Conservation (phyloP, 2,797 vertebrate species). For the Morelia viridis region DNA sequence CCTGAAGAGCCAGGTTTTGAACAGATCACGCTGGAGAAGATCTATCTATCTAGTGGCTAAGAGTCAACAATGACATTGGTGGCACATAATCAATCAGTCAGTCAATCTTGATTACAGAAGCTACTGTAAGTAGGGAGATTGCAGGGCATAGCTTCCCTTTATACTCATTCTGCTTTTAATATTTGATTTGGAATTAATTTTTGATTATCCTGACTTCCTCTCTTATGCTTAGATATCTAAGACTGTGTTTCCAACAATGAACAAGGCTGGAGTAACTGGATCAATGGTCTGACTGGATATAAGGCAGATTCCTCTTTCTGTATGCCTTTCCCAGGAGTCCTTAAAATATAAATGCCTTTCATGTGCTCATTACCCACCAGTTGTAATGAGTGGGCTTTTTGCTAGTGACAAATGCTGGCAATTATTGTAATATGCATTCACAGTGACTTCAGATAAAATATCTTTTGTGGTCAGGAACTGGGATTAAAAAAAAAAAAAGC, state of each 20-base stretch:
- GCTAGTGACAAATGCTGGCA: neutral
- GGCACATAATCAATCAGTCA: neutral
- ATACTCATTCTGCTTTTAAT: neutral
- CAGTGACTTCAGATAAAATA: constrained; percentile 1
- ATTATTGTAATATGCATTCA: neutral
- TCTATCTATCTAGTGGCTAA: neutral
- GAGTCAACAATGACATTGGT: neutral
- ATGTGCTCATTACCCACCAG: neutral
- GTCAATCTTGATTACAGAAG: neutral
- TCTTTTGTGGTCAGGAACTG: neutral
- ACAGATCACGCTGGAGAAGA: neutral
- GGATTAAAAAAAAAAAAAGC: neutral
- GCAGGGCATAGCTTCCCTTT: neutral
- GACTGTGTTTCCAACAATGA: neutral
- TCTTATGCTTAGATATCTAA: neutral
- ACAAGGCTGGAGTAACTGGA: neutral
- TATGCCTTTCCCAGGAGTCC: neutral
- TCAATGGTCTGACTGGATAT: neutral
- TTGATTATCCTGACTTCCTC: neutral
- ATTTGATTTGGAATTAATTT: neutral
- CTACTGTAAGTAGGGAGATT: neutral
- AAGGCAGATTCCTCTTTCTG: neutral
- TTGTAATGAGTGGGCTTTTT: neutral
- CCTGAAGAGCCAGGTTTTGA: no score
- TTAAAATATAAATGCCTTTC: neutral